Base-by-base conservation (phyloP, 2,888 invertebrate genomes). In the Ectemnius continuus region DNA sequence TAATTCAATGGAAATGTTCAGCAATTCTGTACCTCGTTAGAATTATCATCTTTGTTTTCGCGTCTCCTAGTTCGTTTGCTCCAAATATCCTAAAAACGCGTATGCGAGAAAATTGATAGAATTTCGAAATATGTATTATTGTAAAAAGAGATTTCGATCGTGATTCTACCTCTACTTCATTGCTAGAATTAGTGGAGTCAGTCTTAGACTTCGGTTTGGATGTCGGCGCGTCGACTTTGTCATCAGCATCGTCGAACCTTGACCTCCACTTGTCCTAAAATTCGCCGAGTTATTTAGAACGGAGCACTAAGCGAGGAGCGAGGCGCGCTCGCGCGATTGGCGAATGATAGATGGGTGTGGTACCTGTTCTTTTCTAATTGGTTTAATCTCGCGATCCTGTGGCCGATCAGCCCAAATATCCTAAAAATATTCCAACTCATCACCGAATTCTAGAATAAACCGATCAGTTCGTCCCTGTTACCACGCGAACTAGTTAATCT, bases 301-400 rank as follows among this genome's bases (percentile, higher is more conserved):
- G 36, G 1, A 36, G 8, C 36, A 36, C 36, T 4, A 36, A 36
- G 8, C 36, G 6, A n/a, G n/a, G 36, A 36, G 36, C 8, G 36
- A 8, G 8, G 0, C 36, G 36, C 36, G 36, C 36, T 5, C 36
- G 36, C 36, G 36, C 36, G 36, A 36, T 36, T 36, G 36, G 36
- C 36, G 36, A 36, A 36, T 36, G 36, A 52, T 52, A 52, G 16
- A 52, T 16, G 14, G 4, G n/a, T 14, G 16, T 52, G 14, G n/a
- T 52, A 52, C 52, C 52, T 52, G n/a, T 14, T 52, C 16, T 52
- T 52, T 14, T 52, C 52, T 52, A 45, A 23, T 13, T 1, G 20
- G 4, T 45, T 61, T 70, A 11, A 47, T 36, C 58, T 66, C 70
- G 26, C 61, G 45, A 36, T 36, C 57, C 61, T 64, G 26, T 46